These are phyloP conservation scores for Dichetophora obliterata DNA, from an alignment of 2,888 invertebrate genomes.

Conservation along the genomic window DNA sequence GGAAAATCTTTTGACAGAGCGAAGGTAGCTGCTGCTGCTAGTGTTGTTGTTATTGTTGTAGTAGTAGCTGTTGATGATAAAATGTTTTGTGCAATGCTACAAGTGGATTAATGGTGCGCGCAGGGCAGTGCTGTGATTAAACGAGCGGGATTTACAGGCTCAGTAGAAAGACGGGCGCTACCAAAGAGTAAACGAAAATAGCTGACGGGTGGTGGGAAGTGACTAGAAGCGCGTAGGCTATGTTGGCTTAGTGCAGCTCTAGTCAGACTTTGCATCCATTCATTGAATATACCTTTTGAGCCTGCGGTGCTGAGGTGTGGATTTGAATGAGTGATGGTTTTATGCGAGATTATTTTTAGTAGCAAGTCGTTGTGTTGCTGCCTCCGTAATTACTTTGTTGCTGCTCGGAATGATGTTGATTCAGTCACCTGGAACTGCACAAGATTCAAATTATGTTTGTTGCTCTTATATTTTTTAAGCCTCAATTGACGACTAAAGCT, in stretches of 20 bases:
- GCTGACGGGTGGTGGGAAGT: neutral
- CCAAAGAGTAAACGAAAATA: neutral
- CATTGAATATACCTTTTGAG: neutral
- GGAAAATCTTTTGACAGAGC: constrained; percentile 58
- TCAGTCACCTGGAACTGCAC: neutral
- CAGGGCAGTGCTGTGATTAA: constrained; percentile 4
- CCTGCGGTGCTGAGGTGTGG: constrained; percentile 17
- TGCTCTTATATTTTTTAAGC: no score
- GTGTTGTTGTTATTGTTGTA: constrained; percentile 1
- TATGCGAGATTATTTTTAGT: constrained; percentile 19
- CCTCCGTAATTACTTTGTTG: neutral
- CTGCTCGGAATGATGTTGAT: neutral
- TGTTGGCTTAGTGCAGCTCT: neutral
- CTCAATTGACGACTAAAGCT: no score
- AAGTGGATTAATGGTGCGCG: neutral
- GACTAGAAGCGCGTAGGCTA: constrained; percentile 12
- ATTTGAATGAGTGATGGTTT: constrained; percentile 32
- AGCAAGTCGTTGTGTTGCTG: neutral
- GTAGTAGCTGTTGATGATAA: constrained; percentile 26
- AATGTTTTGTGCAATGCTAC: neutral
- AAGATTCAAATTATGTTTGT: no score
- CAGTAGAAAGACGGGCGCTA: neutral
- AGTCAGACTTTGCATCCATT: neutral
- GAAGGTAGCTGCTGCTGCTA: constrained; percentile 15
- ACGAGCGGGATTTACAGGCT: constrained; percentile 15